Base-by-base conservation (phyloP, 2,797 vertebrate species). In the Fundulus diaphanus region DNA sequence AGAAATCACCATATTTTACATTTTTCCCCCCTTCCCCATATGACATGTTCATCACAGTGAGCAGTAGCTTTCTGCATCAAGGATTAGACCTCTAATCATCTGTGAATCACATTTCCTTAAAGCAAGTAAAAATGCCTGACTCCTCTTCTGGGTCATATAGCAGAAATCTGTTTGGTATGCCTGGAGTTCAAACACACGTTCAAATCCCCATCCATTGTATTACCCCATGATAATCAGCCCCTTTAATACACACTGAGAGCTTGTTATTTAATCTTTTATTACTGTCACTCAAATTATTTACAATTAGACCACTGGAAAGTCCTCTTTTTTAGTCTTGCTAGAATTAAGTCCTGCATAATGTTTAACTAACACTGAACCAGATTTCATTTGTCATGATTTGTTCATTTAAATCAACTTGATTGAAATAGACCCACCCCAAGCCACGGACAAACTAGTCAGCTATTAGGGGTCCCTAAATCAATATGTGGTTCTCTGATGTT, bases 1-100 rank as follows among this genome's bases (percentile, higher is more conserved):
- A 70, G 31, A 79, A 52, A 12, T 35, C 65, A 82, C 82, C 74
- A 65, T 85, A 15, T 48, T 88, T 80, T 83, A 79, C 84, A 90
- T 85, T 29, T 49, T 77, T 22, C 56, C 48, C 48, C 12, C 48
- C 22, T 35, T 40, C n/a, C 6, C 66, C 2, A 3, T 2, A 16
- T 29, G 44, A 48, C 44, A 73, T 79, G 70, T 78, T 84, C 72
- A 80, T 80, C 81, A 77, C 71, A 76, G 57, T 40, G 49, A 68
- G 79, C 66, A 80, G 42, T 66, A 77, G 84, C 82, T 57, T 56
- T 42, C 66, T 46, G 71, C 73, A 27, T 52, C 51, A 40, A 16
- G 70, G 66, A 89, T 86, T 74, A 74, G 46, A 56, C 68, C 51
- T 72, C 56, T 87, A 75, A 84, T 84, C 70, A 67, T 68, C 61